Evolutionary conservation across 2,888 invertebrate species (phyloP).

Genomic region (Cylindroiulus punctatus): DNA sequence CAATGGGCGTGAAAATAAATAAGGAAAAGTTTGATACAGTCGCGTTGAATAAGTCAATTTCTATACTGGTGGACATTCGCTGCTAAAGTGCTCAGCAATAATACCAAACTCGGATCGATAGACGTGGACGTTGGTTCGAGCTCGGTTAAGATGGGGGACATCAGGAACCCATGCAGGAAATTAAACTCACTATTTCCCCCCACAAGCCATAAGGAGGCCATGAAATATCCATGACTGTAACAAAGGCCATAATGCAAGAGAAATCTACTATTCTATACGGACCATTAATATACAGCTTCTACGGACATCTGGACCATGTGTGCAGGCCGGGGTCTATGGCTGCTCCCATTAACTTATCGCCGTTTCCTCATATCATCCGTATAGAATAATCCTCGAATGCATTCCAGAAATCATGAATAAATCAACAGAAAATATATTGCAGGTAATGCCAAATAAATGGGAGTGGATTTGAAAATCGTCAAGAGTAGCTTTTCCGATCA

Average conservation of each 20-base stretch:
- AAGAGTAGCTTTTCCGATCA: too few relatives aligned
- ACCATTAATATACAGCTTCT: slow-evolving; percentile 3
- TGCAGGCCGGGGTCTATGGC: not conserved
- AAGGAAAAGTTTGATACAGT: not conserved
- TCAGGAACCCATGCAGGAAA: slow-evolving; percentile 34
- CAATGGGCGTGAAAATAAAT: slow-evolving; percentile 9
- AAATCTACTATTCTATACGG: slow-evolving; percentile 23
- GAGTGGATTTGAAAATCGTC: too few relatives aligned
- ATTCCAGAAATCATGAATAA: slow-evolving; percentile 34
- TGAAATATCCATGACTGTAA: slow-evolving; percentile 21
- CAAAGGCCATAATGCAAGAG: not conserved
- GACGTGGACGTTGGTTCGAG: not conserved
- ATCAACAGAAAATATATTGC: not conserved
- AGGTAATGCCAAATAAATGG: not conserved
- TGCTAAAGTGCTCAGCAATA: slow-evolving; percentile 25
- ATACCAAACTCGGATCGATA: not conserved
- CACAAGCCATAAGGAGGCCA: slow-evolving; percentile 38
- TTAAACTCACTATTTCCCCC: slow-evolving; percentile 27
- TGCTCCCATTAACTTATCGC: slow-evolving; percentile 14
- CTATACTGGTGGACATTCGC: slow-evolving; percentile 6
- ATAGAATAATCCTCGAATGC: not conserved
- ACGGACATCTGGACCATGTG: not conserved
- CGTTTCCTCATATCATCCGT: not conserved
- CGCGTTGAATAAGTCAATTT: slow-evolving; percentile 4
- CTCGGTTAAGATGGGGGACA: not conserved